phyloP scores from a whole-genome alignment of 2,113 vertebrate species.

The Perognathus longimembris region DNA sequence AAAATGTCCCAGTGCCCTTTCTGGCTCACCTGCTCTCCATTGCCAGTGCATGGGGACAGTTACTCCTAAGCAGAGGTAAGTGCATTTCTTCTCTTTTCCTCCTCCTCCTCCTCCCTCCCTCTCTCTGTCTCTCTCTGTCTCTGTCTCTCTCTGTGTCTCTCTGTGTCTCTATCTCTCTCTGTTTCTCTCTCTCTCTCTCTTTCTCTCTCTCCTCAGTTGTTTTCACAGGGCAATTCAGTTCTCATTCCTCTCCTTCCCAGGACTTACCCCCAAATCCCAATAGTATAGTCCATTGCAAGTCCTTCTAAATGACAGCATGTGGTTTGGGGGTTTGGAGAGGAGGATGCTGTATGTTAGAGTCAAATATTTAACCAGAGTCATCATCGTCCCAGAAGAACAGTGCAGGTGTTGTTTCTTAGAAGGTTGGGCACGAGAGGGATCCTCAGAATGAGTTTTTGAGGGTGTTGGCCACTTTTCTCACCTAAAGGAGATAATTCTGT shows the following conservation, averaged over 20 bases:
- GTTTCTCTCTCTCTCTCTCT: too few species aligned
- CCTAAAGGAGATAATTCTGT: too few species aligned
- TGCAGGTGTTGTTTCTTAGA: background rate
- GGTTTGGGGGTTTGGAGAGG: background rate
- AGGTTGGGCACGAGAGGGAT: background rate
- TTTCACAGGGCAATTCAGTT: background rate
- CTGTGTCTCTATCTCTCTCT: too few species aligned
- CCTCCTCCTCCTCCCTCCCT: too few species aligned
- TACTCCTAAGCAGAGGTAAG: background rate
- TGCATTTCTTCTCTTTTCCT: background rate
- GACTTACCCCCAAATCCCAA: conserved; percentile 62
- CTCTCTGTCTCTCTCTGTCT: too few species aligned
- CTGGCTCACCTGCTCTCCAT: conserved; percentile 71
- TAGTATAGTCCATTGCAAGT: background rate
- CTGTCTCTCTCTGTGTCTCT: too few species aligned
- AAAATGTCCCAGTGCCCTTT: conserved; percentile 48
- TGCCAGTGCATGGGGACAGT: conserved; percentile 24
- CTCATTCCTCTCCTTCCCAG: background rate
- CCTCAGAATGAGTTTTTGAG: background rate
- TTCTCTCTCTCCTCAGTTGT: too few species aligned
- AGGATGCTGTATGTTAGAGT: background rate
- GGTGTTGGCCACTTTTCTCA: too few species aligned
- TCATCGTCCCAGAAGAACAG: background rate
- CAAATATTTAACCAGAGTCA: background rate
- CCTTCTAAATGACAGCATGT: conserved; percentile 36